Evolutionary conservation across 2,797 vertebrate genomes (phyloP), one percentile per base, ranked within the genome.

Genomic region (Gephyroberyx darwinii): DNA sequence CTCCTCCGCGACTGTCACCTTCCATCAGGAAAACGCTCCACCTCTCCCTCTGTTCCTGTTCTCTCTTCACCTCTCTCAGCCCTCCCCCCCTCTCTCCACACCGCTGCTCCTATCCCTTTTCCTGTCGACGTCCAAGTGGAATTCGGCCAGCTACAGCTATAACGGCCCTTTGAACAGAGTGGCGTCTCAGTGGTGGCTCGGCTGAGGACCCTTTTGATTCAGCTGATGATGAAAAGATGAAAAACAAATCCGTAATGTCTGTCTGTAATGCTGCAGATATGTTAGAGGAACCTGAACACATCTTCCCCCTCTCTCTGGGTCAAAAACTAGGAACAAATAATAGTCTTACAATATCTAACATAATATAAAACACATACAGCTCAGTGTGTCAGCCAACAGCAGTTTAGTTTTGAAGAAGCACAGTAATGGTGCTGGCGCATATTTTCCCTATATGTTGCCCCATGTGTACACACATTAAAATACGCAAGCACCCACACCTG

Each of bases 1-100:
- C 67, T 80, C 65, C 71, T 70, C 66, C 72, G 73, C 65, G 57
- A 71, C 80, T 82, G 88, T 91, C 90, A 84, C 84, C 87, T 88
- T 84, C 80, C 87, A 92, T 92, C 83, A 90, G 89, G 86, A 82
- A 89, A 90, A 75, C 20, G 54, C 77, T 90, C 85, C 82, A 87
- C 82, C 82, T 88, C 84, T 77, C 80, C 80, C 80, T 78, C 77
- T 72, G 76, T 88, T 90, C 87, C 85, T 76, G 71, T 52, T 88
- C 85, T 83, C 64, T 86, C 80, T 74, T 84, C 85, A 80, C 89
- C 84, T 86, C 81, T 45, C 50, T 53, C 69, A 55, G 14, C 47
- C 33, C 43, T 8, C 62, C 52, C 26, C 64, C 16, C 54, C 69
- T 20, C 6, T 12, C 55, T 19, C 61, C 56, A 51, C 53, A 50